These are phyloP conservation scores for Lophochroa leadbeateri DNA, from an alignment of 2,113 vertebrate genomes.

Conservation along the genomic window DNA sequence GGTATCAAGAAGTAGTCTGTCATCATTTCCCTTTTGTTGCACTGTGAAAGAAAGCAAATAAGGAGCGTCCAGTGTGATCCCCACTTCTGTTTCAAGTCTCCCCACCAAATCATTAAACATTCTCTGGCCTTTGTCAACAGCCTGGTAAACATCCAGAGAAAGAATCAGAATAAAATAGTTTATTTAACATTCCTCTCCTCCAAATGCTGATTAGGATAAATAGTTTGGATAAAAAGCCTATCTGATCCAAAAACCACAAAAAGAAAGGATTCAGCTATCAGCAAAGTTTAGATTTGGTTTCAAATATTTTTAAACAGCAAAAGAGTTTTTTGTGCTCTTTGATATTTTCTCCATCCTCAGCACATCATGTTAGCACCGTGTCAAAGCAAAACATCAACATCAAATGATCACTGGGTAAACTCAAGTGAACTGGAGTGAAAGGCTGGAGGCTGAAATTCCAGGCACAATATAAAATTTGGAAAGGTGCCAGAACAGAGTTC, in stretches of 20 bases:
- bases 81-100: constrained; percentile 78
- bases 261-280: constrained; percentile 74
- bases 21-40: constrained; percentile 75
- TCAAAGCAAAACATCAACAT: constrained; percentile 71
- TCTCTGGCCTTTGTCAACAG: constrained; percentile 83
- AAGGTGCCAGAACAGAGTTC: constrained; percentile 6
- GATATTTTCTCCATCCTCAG: constrained; percentile 71
- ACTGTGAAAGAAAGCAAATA: constrained; percentile 68
- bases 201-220: constrained; percentile 86
- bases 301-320: constrained; percentile 78
- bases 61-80: constrained; percentile 60
- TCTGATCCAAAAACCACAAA: constrained; percentile 81
- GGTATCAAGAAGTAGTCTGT: constrained; percentile 78
- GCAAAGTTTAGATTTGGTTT: constrained; percentile 75
- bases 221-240: constrained; percentile 82
- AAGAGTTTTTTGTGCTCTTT: constrained; percentile 70
- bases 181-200: constrained; percentile 83
- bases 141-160: constrained; percentile 80
- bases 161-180: constrained; percentile 80
- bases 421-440: constrained; percentile 55
- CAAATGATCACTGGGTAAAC: constrained; percentile 56
- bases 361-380: constrained; percentile 72
- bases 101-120: constrained; percentile 78
- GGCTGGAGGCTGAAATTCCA: constrained; percentile 64
- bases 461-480: constrained; percentile 60